A percentile compares a stretch with the other conserved stretches of the same genome.
These are phyloP conservation scores for Pseudopodoces humilis DNA, from an alignment of 2,113 vertebrate genomes.

Conservation along the genomic window DNA sequence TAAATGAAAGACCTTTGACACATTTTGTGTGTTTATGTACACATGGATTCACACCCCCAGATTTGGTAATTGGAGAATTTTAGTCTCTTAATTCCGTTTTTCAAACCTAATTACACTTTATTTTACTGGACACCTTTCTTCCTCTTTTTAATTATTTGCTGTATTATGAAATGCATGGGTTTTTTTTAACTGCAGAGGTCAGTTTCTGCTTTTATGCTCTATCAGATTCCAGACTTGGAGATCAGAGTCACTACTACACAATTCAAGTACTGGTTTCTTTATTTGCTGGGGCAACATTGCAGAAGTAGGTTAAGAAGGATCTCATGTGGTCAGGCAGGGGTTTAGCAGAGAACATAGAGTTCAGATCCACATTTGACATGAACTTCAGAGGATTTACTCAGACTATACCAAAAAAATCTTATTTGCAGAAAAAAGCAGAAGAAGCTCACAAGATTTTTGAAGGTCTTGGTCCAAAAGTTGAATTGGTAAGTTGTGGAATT, in stretches of 20 bases:
- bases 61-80: neutral
- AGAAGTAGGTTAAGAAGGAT: constrained; percentile 8
- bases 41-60: neutral
- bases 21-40: neutral
- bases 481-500: constrained; percentile 83
- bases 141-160: neutral
- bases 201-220: neutral
- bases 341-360: neutral
- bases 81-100: neutral
- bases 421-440: constrained; percentile 95
- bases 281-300: neutral
- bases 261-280: neutral
- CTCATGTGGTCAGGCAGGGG: neutral
- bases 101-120: neutral
- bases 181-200: neutral
- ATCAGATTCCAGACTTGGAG: neutral
- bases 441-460: constrained; percentile 98
- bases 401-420: constrained; percentile 11
- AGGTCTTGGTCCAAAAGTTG: constrained; percentile 96
- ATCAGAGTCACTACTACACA: neutral
- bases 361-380: neutral
- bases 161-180: neutral
- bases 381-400: neutral
- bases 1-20: neutral
- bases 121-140: neutral